phyloP scores from a whole-genome alignment of 2,797 vertebrate genomes.

The Diplodus sargus region DNA sequence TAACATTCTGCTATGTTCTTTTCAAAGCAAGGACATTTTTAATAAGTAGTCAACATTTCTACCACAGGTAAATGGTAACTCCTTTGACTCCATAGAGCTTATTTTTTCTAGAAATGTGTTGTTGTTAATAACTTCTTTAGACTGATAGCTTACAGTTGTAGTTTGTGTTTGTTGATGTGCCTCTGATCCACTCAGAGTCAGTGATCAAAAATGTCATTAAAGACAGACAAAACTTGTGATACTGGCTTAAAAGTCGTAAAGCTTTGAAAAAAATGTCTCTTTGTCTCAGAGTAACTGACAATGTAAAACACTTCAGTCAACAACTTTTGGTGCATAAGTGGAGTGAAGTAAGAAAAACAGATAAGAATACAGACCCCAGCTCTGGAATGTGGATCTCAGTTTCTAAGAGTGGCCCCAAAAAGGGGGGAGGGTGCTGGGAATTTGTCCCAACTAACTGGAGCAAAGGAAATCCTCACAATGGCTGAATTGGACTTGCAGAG shows the following conservation, averaged over 20 bases:
- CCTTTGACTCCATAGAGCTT: background rate
- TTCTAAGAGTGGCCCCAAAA: constrained; percentile 48
- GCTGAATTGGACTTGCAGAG: constrained; percentile 46
- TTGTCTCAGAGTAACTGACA: background rate
- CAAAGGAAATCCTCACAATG: constrained; percentile 65
- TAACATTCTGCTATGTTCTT: background rate
- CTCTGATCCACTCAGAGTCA: background rate
- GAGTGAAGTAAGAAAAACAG: background rate
- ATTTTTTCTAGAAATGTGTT: background rate
- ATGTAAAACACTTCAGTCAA: background rate
- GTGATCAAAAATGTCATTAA: background rate
- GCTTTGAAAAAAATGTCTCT: background rate
- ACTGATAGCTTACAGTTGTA: background rate
- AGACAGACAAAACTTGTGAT: background rate
- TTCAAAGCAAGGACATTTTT: background rate
- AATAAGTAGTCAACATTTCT: background rate
- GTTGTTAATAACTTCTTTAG: background rate
- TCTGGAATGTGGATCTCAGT: constrained; percentile 53
- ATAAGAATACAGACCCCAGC: constrained; percentile 21
- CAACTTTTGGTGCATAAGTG: background rate
- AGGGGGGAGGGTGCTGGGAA: constrained; percentile 33
- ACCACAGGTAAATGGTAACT: background rate
- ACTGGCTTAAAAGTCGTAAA: background rate
- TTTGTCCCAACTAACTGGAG: constrained; percentile 60
- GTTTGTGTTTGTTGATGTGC: background rate